Evolutionary conservation across 2,113 vertebrate genomes (phyloP), one percentile per base, ranked within the genome.

Genomic region (Geothlypis trichas): DNA sequence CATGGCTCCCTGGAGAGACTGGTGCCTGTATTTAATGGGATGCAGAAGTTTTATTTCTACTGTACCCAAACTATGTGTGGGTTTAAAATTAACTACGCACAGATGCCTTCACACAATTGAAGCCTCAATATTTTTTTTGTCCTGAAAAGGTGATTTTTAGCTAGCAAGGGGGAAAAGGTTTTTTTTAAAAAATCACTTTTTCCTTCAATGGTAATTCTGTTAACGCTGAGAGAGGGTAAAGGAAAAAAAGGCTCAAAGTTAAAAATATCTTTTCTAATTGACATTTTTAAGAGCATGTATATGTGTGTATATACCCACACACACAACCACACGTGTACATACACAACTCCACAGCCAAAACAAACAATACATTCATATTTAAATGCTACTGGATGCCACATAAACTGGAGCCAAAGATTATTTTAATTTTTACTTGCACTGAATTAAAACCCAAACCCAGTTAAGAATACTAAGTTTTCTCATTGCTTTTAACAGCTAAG

Each of bases 271-370:
- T 65, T 84, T 79, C 35, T 91, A 84, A 68, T 0, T 73, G 62
- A 37, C 44, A 76, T 66, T 94, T 87, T 91, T 65, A 79, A 94
- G 66, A 79, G 73, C 79, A 88, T 90, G 69, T 96, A 93, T 96
- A 94, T 96, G 88, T 96, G 93, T 88, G 68, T 86, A 86, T 84
- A 96, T 71, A 90, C 68, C 85, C 93, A 91, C 93, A 97, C 85
- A 94, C 2, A 0, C 95, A 93, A 79, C 73, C 94, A 97, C 92
- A 96, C 54, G 0, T 82, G 78, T 58, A 87, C 95, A 86, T 44
- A 93, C 75, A 80, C 75, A 80, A 87, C 55, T 74, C 95, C n/a
- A 84, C 65, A 86, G 62, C 62, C 88, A 84, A 86, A 93, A 89
- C 79, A 94, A 93, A 78, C 85, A 66, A 35, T 27, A 71, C 44